Evolutionary conservation across 2,113 vertebrate genomes (phyloP), one percentile per base, ranked within the genome.

Genomic region (Laticauda laticaudata): DNA sequence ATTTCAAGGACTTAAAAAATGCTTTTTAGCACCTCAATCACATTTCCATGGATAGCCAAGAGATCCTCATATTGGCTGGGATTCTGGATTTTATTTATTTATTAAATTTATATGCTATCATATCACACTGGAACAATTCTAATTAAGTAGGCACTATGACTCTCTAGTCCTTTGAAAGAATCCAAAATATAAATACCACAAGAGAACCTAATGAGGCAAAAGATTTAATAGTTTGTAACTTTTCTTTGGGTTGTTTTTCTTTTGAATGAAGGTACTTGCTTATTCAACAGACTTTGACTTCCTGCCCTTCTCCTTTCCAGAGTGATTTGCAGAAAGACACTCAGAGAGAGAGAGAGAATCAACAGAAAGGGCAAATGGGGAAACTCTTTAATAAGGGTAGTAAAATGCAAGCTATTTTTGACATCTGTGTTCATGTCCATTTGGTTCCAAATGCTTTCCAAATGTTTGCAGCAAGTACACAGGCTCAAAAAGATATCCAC

Each of bases 341-440:
- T 97, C 97, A 96, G 55, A 5, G 96, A 97, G 94, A 97, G 96
- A 96, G 56, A 59, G 56, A 59, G 56, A 59, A 24, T 98, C 98
- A 98, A 98, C 97, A 98, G 93, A 95, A 97, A 97, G 96, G 97
- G 97, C 97, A 97, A 98, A 98, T 97, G 97, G 98, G 97, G 97
- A 98, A 98, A 97, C 97, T 98, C 97, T 97, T 98, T 98, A 98
- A 98, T 98, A 98, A 98, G 97, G 97, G 97, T 97, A 98, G 97
- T 98, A 98, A 98, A 98, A 98, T 54, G 95, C 96, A 97, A 94
- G 97, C 97, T 98, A 98, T 98, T 98, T 98, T 97, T 98, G 97
- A 98, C 98, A 98, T 98, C 97, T 98, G 98, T 97, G 97, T 97
- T 98, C 97, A 98, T 97, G 97, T 98, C 97, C 97, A 98, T 97